phyloP scores from a whole-genome alignment of 2,797 vertebrate species.

The Smutsia temminckii region DNA sequence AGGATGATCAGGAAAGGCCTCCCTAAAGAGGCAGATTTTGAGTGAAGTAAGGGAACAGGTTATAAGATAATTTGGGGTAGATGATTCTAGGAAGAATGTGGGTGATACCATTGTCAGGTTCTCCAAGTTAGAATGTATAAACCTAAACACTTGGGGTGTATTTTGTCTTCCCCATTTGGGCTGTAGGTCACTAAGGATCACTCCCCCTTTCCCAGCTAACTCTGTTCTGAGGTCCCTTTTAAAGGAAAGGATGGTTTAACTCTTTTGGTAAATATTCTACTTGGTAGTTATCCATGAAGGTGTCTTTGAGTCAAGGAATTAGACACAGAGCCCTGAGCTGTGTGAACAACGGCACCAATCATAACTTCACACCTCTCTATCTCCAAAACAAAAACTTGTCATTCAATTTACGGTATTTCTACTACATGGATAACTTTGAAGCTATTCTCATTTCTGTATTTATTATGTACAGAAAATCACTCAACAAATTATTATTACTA shows the following conservation, averaged over 20 bases:
- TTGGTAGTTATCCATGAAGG: not conserved
- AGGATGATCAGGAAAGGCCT: not conserved
- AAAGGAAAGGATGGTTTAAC: not conserved
- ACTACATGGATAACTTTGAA: not conserved
- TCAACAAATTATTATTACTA: not conserved
- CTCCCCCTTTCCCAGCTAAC: not conserved
- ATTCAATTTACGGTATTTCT: not conserved
- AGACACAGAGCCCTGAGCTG: not conserved
- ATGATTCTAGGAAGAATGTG: not conserved
- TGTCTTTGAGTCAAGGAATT: not conserved
- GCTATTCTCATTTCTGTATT: not conserved
- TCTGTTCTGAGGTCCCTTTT: not conserved
- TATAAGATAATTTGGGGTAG: not conserved
- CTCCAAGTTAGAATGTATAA: not conserved
- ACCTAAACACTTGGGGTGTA: not conserved
- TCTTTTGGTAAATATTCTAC: not conserved
- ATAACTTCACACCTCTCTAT: not conserved
- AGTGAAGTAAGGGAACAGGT: not conserved
- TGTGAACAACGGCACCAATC: not conserved
- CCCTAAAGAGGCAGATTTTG: not conserved
- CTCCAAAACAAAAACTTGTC: not conserved
- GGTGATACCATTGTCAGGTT: not conserved
- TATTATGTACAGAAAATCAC: not conserved
- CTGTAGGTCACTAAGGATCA: not conserved
- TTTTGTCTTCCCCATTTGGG: conserved; percentile 1